A percentile compares a stretch with the other conserved stretches of the same genome.
Evolutionary conservation across 2,797 vertebrate genomes (phyloP).

Genomic region (Tapirus indicus): DNA sequence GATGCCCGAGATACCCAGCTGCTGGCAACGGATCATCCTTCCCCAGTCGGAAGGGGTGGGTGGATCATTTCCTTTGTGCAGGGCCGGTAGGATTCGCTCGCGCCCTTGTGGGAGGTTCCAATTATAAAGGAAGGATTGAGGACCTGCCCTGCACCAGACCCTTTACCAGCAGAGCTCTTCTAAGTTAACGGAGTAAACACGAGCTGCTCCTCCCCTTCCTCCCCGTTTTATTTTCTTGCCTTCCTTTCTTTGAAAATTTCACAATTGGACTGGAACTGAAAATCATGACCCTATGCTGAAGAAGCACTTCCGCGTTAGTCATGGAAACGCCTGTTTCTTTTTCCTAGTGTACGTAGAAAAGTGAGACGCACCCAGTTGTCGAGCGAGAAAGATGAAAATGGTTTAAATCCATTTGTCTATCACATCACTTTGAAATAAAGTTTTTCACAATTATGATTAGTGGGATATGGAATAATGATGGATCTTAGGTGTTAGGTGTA

Average conservation of each 20-base stretch:
- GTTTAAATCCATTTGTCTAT: not conserved
- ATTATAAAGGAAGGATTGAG: not conserved
- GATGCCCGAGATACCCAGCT: not conserved
- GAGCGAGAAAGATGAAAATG: constrained; percentile 46
- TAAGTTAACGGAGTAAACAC: not conserved
- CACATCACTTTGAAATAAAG: constrained; percentile 28
- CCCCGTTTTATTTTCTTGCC: not conserved
- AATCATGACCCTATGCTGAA: not conserved
- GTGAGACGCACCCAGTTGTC: not conserved
- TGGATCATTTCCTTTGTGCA: not conserved
- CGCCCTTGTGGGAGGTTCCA: not conserved
- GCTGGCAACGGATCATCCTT: not conserved
- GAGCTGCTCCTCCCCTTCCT: not conserved
- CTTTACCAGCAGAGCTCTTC: not conserved
- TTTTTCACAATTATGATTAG: constrained; percentile 18
- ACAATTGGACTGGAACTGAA: not conserved
- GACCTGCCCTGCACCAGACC: not conserved
- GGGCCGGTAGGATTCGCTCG: not conserved
- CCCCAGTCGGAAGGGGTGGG: not conserved
- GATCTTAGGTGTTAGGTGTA: not conserved
- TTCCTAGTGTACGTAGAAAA: not conserved
- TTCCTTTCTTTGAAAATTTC: constrained; percentile 25
- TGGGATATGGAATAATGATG: not conserved
- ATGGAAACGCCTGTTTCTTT: not conserved
- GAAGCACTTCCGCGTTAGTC: not conserved